Percentiles rank a stretch among this genome's conserved stretches.
phyloP scores from a whole-genome alignment of 2,113 vertebrate genomes.

The Maccullochella peelii region DNA sequence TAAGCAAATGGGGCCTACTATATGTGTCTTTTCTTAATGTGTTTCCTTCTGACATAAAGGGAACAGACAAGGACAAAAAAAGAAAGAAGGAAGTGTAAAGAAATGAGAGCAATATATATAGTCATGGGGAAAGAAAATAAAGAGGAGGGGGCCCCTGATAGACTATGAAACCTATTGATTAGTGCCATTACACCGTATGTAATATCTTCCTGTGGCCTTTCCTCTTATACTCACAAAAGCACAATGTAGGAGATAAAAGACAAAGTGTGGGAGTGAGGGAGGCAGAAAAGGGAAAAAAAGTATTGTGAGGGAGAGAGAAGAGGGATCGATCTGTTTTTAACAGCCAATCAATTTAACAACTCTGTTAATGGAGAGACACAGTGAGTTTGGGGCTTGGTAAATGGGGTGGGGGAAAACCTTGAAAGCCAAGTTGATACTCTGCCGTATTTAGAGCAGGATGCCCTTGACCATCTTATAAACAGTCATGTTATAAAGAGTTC shows the following conservation, averaged over 20 bases:
- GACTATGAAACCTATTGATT: slow-evolving; percentile 88
- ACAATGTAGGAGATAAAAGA: slow-evolving; percentile 55
- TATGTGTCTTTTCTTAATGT: slow-evolving; percentile 67
- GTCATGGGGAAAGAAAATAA: slow-evolving; percentile 16
- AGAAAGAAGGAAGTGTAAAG: slow-evolving; percentile 36
- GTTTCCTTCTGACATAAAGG: slow-evolving; percentile 66
- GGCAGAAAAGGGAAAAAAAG: slow-evolving; percentile 42
- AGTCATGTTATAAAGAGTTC: slow-evolving; percentile 6
- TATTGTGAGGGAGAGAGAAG: slow-evolving; percentile 63
- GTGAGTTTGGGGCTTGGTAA: slow-evolving; percentile 69
- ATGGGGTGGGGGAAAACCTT: slow-evolving; percentile 38
- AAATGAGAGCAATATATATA: slow-evolving; percentile 72
- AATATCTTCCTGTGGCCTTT: slow-evolving; percentile 65
- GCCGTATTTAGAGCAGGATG: slow-evolving; percentile 31
- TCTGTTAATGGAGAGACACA: slow-evolving; percentile 81
- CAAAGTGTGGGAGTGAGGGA: slow-evolving; percentile 48
- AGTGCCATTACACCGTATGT: slow-evolving; percentile 82
- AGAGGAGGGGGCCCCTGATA: slow-evolving; percentile 41
- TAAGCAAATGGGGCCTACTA: slow-evolving; percentile 72
- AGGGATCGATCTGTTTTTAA: slow-evolving; percentile 79
- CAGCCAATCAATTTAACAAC: slow-evolving; percentile 83
- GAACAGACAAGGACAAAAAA: slow-evolving; percentile 47
- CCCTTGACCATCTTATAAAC: slow-evolving; percentile 41
- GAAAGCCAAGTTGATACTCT: slow-evolving; percentile 65
- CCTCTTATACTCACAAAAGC: slow-evolving; percentile 42